phyloP scores from a whole-genome alignment of 2,888 invertebrate genomes.

The Onchidella celtica region DNA sequence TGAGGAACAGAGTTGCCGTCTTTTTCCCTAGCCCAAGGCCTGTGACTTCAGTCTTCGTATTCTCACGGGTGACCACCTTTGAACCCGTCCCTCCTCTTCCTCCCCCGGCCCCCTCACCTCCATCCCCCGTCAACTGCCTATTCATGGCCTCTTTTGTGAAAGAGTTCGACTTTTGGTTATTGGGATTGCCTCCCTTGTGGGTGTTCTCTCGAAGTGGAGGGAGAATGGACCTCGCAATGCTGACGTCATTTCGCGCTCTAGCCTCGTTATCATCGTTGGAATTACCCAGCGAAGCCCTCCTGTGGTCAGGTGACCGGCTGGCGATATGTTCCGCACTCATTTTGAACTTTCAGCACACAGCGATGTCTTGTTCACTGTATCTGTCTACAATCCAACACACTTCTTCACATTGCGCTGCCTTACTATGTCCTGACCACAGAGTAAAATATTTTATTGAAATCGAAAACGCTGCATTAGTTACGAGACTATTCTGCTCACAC shows the following conservation, averaged over 20 bases:
- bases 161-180: neutral
- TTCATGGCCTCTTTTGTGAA: neutral
- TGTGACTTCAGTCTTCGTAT: slow-evolving; percentile 49
- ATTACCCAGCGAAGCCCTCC: neutral
- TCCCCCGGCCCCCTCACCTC: neutral
- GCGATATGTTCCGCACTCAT: slow-evolving; percentile 19
- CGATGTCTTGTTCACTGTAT: no score
- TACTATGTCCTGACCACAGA: no score
- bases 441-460: no score
- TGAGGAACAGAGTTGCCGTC: slow-evolving; percentile 59
- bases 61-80: slow-evolving; percentile 27
- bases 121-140: neutral
- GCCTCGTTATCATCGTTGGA: neutral
- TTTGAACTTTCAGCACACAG: neutral
- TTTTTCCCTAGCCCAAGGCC: slow-evolving; percentile 52
- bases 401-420: no score
- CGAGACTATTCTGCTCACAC: no score
- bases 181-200: neutral
- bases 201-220: slow-evolving; percentile 18
- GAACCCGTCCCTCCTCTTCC: neutral
- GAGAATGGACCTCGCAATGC: slow-evolving; percentile 13
- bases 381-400: no score
- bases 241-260: slow-evolving; percentile 10
- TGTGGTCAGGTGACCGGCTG: neutral
- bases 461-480: no score